These are phyloP conservation scores for Gastrophryne carolinensis DNA, from an alignment of 2,797 vertebrate genomes.

Conservation along the genomic window DNA sequence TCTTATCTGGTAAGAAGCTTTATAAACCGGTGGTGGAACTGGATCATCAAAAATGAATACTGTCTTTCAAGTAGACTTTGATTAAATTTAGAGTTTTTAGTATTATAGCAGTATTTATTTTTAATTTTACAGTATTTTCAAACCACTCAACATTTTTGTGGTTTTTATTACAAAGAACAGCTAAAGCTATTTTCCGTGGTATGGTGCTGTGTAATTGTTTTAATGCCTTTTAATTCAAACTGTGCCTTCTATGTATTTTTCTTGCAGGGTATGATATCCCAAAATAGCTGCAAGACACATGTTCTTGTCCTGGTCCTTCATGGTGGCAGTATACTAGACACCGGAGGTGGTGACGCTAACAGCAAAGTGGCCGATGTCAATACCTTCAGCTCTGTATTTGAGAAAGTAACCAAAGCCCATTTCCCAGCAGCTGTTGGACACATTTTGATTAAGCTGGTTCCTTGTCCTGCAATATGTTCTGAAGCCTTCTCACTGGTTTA, in stretches of 20 bases:
- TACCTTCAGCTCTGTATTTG: slow-evolving; percentile 86
- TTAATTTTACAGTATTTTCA: too few relatives aligned
- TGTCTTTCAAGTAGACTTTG: too few relatives aligned
- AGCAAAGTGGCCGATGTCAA: slow-evolving; percentile 84
- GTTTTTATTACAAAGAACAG: too few relatives aligned
- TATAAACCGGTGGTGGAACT: too few relatives aligned
- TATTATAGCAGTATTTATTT: too few relatives aligned
- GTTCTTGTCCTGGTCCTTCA: slow-evolving; percentile 91
- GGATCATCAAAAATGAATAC: too few relatives aligned
- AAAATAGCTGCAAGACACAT: slow-evolving; percentile 84
- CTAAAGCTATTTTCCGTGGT: too few relatives aligned
- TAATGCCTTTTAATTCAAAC: too few relatives aligned
- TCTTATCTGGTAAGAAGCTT: too few relatives aligned
- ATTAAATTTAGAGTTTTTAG: too few relatives aligned
- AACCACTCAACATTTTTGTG: too few relatives aligned
- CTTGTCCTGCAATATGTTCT: slow-evolving; percentile 91
- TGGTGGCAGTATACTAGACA: slow-evolving; percentile 91
- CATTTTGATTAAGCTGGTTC: slow-evolving; percentile 87
- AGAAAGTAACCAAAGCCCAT: slow-evolving; percentile 87
- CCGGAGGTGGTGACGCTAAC: slow-evolving; percentile 79
- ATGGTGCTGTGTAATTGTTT: too few relatives aligned
- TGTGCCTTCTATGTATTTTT: background rate
- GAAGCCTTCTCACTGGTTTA: slow-evolving; percentile 94
- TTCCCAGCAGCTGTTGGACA: slow-evolving; percentile 88
- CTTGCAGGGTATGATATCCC: slow-evolving; percentile 66